A percentile compares a stretch with the other conserved stretches of the same genome.
Evolutionary conservation across 2,888 invertebrate species (phyloP).

Genomic region (Lasioglossum oenotherae): DNA sequence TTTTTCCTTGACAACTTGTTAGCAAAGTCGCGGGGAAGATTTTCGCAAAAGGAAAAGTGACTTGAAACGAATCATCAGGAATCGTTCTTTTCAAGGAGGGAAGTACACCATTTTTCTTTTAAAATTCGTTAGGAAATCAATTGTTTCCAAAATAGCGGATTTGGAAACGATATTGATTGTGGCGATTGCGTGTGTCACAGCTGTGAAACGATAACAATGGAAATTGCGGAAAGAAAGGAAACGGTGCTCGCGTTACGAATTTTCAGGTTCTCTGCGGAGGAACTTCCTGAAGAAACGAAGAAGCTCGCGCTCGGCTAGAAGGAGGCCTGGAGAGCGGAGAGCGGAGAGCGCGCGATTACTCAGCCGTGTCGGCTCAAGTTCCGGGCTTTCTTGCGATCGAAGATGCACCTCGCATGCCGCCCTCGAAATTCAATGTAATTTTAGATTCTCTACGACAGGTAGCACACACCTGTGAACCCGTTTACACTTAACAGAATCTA

Average conservation of each 20-base stretch:
- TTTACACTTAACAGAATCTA: too few relatives aligned
- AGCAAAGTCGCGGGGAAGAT: too few relatives aligned
- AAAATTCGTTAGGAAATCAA: neutral
- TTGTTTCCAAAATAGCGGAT: neutral
- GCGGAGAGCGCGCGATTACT: constrained; percentile 63
- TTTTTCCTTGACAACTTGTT: too few relatives aligned
- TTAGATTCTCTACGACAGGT: constrained; percentile 42
- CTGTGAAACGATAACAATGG: neutral
- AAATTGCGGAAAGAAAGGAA: constrained; percentile 52
- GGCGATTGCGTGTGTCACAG: neutral
- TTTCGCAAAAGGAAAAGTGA: too few relatives aligned
- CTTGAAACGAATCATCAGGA: too few relatives aligned
- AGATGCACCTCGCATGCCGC: constrained; percentile 58
- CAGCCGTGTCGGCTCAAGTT: constrained; percentile 60
- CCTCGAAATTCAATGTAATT: constrained; percentile 69
- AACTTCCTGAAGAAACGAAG: constrained; percentile 48
- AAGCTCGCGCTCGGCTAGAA: constrained; percentile 22
- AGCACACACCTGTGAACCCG: neutral
- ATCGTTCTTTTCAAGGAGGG: too few relatives aligned
- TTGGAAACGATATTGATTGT: neutral
- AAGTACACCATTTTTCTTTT: too few relatives aligned
- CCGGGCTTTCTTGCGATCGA: constrained; percentile 65
- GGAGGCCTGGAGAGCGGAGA: constrained; percentile 29
- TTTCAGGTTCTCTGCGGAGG: neutral
- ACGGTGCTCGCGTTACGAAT: constrained; percentile 38